These are phyloP conservation scores for Anableps anableps DNA, from an alignment of 2,797 vertebrate species.

Conservation along the genomic window DNA sequence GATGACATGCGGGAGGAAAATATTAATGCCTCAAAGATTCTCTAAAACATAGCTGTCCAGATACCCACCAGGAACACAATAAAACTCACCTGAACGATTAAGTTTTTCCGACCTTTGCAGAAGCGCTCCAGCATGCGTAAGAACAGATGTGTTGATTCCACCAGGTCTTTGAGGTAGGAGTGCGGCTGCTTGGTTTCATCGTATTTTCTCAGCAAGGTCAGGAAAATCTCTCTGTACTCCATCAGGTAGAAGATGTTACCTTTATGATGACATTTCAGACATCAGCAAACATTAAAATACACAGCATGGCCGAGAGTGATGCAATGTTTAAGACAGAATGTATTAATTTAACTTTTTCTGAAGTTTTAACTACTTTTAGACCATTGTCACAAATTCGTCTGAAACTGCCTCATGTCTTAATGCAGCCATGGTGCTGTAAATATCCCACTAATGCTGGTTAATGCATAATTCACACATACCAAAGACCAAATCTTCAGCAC, in stretches of 20 bases:
- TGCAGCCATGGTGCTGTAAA: neutral
- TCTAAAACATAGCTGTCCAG: neutral
- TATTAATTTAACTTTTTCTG: neutral
- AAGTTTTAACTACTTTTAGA: neutral
- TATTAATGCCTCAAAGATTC: neutral
- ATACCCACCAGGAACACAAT: neutral
- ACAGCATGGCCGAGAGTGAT: neutral
- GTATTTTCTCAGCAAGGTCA: slow-evolving; percentile 92
- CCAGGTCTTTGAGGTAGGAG: slow-evolving; percentile 90
- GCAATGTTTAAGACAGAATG: neutral
- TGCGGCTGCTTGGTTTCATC: slow-evolving; percentile 90
- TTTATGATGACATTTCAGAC: slow-evolving; percentile 46
- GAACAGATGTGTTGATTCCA: slow-evolving; percentile 95
- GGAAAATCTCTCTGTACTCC: slow-evolving; percentile 96
- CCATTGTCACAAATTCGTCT: neutral
- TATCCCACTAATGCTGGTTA: neutral
- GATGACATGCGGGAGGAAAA: neutral
- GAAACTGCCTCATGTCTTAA: neutral
- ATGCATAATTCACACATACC: neutral
- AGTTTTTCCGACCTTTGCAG: slow-evolving; percentile 85
- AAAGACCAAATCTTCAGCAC: neutral
- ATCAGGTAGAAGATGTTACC: slow-evolving; percentile 98
- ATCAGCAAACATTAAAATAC: neutral
- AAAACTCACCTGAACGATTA: slow-evolving; percentile 89
- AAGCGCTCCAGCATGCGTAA: slow-evolving; percentile 94